These are phyloP conservation scores for Temnothorax rugatulus DNA, from an alignment of 2,888 invertebrate species.

Conservation along the genomic window DNA sequence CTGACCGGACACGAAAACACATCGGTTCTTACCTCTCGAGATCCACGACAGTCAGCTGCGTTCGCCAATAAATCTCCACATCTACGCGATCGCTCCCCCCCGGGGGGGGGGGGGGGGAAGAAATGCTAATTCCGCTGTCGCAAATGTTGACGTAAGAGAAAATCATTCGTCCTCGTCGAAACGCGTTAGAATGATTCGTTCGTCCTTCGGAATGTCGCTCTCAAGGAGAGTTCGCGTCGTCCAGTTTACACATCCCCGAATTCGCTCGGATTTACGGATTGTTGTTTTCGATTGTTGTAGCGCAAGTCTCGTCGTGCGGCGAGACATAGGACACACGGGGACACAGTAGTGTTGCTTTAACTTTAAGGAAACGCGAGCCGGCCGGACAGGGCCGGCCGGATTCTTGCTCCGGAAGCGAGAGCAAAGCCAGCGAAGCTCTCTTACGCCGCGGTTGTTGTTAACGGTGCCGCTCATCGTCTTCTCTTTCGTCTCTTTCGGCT, in stretches of 20 bases:
- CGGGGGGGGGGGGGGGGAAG: background rate
- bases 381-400: background rate
- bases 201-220: background rate
- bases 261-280: background rate
- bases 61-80: constrained; percentile 28
- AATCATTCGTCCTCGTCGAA: constrained; percentile 17
- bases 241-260: background rate
- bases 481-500: constrained; percentile 32
- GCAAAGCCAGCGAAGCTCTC: constrained; percentile 13
- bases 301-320: background rate
- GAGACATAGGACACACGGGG: background rate
- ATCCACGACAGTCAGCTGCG: constrained; percentile 23
- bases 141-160: constrained; percentile 14
- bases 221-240: background rate
- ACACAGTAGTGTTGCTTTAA: background rate
- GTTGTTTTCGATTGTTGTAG: constrained; percentile 4
- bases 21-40: constrained; percentile 56
- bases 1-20: constrained; percentile 57
- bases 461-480: background rate
- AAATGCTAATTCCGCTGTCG: constrained; percentile 36
- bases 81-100: background rate
- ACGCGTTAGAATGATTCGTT: background rate
- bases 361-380: constrained; percentile 4
- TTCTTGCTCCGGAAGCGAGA: constrained; percentile 23
- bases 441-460: background rate